Evolutionary conservation across 2,797 vertebrate genomes (phyloP).

Genomic region (Brachyalestes nurse): DNA sequence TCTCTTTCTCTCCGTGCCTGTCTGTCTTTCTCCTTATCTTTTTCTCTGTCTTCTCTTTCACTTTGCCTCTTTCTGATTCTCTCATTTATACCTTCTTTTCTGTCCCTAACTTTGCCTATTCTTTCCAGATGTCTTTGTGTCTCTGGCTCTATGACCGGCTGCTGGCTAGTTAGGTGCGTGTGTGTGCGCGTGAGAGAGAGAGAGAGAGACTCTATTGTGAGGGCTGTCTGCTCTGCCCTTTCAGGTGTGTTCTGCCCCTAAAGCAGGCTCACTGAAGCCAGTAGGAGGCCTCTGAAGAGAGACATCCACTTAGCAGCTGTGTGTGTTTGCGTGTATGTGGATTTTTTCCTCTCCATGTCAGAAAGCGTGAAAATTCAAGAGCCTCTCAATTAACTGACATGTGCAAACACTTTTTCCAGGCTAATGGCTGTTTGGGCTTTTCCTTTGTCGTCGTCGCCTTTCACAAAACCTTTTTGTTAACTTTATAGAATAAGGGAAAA

Average conservation of each 20-base stretch:
- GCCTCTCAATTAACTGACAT: slow-evolving; percentile 13
- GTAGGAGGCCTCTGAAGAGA: slow-evolving; percentile 1
- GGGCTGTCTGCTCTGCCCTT: neutral
- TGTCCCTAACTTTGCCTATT: neutral
- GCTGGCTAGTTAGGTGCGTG: neutral
- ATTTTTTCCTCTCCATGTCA: neutral
- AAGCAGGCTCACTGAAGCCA: neutral
- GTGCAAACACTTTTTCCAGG: slow-evolving; percentile 17
- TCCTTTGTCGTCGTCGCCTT: neutral
- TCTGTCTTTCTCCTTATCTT: neutral
- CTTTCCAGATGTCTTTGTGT: neutral
- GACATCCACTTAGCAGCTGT: slow-evolving; percentile 6
- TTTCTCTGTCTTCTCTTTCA: neutral
- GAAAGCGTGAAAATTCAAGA: slow-evolving; percentile 18
- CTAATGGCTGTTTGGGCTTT: neutral
- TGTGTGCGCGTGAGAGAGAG: too few relatives aligned
- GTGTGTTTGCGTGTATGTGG: neutral
- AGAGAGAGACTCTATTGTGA: neutral
- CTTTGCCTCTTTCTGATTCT: neutral
- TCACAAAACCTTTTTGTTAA: too few relatives aligned
- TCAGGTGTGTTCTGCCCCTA: slow-evolving; percentile 19
- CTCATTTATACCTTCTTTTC: neutral
- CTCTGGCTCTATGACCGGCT: neutral
- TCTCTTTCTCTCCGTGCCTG: neutral
- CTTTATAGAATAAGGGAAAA: too few relatives aligned